Evolutionary conservation across 2,888 invertebrate species (phyloP), one percentile per base, ranked within the genome.

Genomic region (Rhyacophila evoluta): DNA sequence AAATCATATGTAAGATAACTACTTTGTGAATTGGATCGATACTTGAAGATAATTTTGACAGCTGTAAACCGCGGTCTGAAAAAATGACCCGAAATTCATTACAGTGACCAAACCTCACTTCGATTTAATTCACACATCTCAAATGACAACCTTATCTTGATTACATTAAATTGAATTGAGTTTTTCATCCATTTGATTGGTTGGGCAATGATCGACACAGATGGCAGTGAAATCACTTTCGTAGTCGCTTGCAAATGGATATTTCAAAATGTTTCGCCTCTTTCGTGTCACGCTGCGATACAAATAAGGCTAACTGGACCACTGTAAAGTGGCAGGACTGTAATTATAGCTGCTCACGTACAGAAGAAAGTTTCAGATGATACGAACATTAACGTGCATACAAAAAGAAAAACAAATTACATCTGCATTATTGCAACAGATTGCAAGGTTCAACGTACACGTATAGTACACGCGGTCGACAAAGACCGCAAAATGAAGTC

Each of bases 271-370:
- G 39, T 74, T 80, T 74, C 74, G 77, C 39, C 79, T 71, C 74
- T 74, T 72, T 75, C 78, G 75, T 41, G 73, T 81, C 80, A 76
- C 75, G 75, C 67, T 38, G 55, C 55, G 41, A 15, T 67, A 75
- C 78, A 75, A 81, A 81, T 78, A 73, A 76, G 78, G 78, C 76
- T 76, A 81, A 81, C 73, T 81, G 76, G 77, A 78, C 73, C 80
- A 68, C 55, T 67, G 3, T 39, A 28, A 71, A 67, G 55, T 77
- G 80, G 78, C 78, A 78, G 80, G 78, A 71, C 78, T 78, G 73
- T 78, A 81, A 81, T 78, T 81, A 81, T 71, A 76, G 67, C 29
- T 67, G 33, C 67, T 74, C 33, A 55, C 33, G 28, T 39, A 25
- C 72, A 55, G 41, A 78, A 78, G 77, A 74, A 78, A 74, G 77